Evolutionary conservation across 1,140 invertebrate genomes (phyloP), one percentile per base, ranked within the genome.

Genomic region (Liolophura sinensis): DNA sequence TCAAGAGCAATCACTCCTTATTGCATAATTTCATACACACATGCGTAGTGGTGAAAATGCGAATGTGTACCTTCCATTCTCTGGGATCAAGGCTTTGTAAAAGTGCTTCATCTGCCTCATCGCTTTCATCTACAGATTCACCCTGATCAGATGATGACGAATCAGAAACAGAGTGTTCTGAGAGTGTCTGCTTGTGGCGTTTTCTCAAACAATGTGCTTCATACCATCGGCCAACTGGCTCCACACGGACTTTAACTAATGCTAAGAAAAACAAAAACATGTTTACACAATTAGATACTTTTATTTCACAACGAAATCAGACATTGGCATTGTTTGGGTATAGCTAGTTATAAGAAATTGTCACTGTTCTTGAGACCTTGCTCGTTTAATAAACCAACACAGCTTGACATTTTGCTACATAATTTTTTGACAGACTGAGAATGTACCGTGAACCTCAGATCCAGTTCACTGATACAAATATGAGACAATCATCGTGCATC

Each of bases 21-120:
- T 9, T 40, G 31, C 31, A 40, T 40, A 9, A n/a, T 40, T 3
- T 40, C 31, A 40, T 3, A 40, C 31, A 40, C 31, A 40, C 9
- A 9, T 5, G 3, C n/a, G n/a, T n/a, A n/a, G 3, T 40, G 9
- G 3, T 40, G 31, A 40, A 40, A 40, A 40, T 40, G n/a, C n/a
- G n/a, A n/a, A 48, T 51, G 9, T 61, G 62, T 73, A 88, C 87
- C 87, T 97, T 98, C 95, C 95, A 98, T 78, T 96, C 91, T 80
- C 93, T 95, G n/a, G 96, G 96, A 86, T 98, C 93, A 61, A 98
- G 86, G 47, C 92, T 93, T 70, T 92, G 88, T 25, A 98, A 86
- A 79, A 94, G 95, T 62, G 89, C 88, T 6, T 95, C 89, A 85
- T 97, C 91, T 71, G 94, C 92, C 22, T 72, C 72, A 22, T 73